phyloP scores from a whole-genome alignment of 2,113 vertebrate species.

The Gopherus flavomarginatus region DNA sequence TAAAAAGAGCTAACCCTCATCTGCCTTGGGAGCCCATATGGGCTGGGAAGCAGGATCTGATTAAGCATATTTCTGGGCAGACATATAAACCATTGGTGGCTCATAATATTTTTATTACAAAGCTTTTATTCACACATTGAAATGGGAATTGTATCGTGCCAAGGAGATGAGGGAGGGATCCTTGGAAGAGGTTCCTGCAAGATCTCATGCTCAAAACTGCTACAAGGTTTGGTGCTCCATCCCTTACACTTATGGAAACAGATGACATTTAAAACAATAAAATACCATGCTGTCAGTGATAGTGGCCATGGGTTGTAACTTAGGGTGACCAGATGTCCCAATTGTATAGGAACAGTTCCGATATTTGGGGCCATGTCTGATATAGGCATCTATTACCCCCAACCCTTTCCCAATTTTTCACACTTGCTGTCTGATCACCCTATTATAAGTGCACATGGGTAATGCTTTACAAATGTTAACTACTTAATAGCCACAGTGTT shows the following conservation, averaged over 20 bases:
- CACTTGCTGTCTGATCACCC: no score
- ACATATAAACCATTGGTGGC: rapidly evolving
- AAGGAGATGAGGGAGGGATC: background rate
- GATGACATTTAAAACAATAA: background rate
- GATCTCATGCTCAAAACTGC: background rate
- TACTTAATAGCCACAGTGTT: background rate
- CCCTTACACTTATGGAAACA: background rate
- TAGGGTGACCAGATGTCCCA: no score
- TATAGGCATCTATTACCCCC: no score
- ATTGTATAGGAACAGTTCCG: no score
- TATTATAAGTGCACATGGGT: background rate
- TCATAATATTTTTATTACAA: background rate
- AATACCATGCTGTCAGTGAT: background rate
- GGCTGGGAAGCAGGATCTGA: background rate
- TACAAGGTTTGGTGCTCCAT: background rate
- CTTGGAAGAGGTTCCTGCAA: background rate
- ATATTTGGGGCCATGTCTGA: no score
- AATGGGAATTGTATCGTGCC: background rate
- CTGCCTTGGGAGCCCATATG: rapidly evolving
- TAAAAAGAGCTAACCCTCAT: background rate
- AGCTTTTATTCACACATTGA: background rate
- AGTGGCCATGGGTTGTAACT: no score
- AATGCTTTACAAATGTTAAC: background rate
- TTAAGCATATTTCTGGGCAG: background rate
- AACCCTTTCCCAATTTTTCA: no score